phyloP scores from a whole-genome alignment of 2,888 invertebrate genomes.

The Palloptera scutellata region DNA sequence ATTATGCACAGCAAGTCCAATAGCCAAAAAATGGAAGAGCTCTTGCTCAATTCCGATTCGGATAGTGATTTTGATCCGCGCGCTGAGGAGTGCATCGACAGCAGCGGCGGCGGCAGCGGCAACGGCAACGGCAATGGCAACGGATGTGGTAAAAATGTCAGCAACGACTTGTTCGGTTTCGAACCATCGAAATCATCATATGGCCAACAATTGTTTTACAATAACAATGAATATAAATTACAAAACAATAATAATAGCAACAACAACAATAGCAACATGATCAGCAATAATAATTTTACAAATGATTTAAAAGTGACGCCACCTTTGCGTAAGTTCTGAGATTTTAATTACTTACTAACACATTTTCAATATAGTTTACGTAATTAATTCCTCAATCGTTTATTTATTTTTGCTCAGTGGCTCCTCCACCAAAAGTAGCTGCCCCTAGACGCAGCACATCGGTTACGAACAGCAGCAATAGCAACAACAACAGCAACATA shows the following conservation, averaged over 20 bases:
- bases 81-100: conserved; percentile 73
- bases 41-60: conserved; percentile 79
- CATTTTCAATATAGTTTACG: background rate
- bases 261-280: conserved; percentile 53
- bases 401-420: conserved; percentile 71
- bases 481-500: conserved; percentile 45
- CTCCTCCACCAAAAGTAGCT: conserved; percentile 85
- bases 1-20: conserved; percentile 69
- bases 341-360: background rate
- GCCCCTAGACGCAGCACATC: conserved; percentile 66
- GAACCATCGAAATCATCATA: conserved; percentile 62
- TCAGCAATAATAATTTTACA: conserved; percentile 49
- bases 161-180: conserved; percentile 64
- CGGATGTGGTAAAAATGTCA: conserved; percentile 50
- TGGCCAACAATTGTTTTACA: conserved; percentile 65
- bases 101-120: conserved; percentile 55
- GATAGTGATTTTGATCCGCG: conserved; percentile 90
- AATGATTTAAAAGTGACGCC: conserved; percentile 66
- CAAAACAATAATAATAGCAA: conserved; percentile 54
- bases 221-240: conserved; percentile 28
- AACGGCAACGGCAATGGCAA: conserved; percentile 45
- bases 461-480: conserved; percentile 44
- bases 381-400: background rate
- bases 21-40: conserved; percentile 80
- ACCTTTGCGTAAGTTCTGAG: conserved; percentile 72